A percentile compares a stretch with the other conserved stretches of the same genome.
Evolutionary conservation across 2,113 vertebrate genomes (phyloP).

Genomic region (Nerophis ophidion): DNA sequence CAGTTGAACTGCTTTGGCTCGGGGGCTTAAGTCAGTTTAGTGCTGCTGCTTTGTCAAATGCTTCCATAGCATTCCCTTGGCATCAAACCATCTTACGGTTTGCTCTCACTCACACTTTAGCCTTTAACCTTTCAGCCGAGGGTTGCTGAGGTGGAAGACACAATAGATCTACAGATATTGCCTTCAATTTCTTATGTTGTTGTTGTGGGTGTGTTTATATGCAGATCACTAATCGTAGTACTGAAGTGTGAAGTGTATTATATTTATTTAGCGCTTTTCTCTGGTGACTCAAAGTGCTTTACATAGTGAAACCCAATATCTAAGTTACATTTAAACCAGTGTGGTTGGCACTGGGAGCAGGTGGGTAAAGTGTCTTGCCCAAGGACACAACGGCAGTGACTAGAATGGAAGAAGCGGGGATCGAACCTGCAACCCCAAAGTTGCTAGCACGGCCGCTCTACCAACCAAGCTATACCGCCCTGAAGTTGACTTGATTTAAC

Average conservation of each 20-base stretch:
- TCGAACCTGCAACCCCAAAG: too few species aligned
- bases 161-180: constrained; percentile 27
- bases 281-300: too few species aligned
- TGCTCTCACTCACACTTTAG: constrained; percentile 33
- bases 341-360: too few species aligned
- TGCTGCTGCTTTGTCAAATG: constrained; percentile 50
- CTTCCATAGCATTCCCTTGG: constrained; percentile 48
- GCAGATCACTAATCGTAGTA: constrained; percentile 35
- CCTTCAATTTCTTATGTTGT: constrained; percentile 21
- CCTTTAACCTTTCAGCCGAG: constrained; percentile 32
- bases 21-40: constrained; percentile 47
- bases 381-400: too few species aligned
- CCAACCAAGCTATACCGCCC: too few species aligned
- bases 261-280: too few species aligned
- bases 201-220: constrained; percentile 6
- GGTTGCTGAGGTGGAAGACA: not conserved
- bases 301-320: too few species aligned
- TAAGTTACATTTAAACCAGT: too few species aligned
- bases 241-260: too few species aligned
- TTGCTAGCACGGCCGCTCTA: too few species aligned
- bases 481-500: constrained; percentile 22
- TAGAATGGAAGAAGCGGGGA: too few species aligned
- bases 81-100: constrained; percentile 38
- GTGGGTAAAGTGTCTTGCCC: too few species aligned
- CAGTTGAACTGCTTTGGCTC: constrained; percentile 24